phyloP scores from a whole-genome alignment of 2,797 vertebrate species.

The Sibirionetta formosa region DNA sequence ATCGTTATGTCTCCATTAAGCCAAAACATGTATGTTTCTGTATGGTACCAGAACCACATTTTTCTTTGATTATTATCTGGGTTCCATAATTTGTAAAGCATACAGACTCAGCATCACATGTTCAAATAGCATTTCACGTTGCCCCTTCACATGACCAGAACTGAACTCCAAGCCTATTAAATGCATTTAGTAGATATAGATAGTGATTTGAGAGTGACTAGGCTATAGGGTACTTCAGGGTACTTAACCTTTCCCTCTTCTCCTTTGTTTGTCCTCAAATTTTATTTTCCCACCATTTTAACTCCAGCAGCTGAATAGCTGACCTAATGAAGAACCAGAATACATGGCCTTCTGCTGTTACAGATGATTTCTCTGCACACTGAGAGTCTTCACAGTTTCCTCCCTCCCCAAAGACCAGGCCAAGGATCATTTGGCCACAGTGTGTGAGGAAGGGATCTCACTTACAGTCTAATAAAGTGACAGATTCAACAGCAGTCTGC shows the following conservation, averaged over 20 bases:
- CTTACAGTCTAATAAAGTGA: neutral
- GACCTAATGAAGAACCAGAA: neutral
- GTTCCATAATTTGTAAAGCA: neutral
- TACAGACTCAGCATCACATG: too few relatives aligned
- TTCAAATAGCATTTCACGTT: accelerated
- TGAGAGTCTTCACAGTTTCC: neutral
- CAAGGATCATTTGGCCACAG: neutral
- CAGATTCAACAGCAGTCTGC: neutral
- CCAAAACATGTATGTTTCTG: neutral
- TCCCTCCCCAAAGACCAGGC: neutral
- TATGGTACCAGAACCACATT: neutral
- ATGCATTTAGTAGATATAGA: neutral
- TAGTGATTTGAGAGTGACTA: neutral
- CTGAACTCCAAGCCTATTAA: neutral
- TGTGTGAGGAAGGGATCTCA: neutral
- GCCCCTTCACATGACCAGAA: neutral
- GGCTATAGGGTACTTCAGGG: accelerated
- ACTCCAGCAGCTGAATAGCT: neutral
- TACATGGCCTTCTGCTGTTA: neutral
- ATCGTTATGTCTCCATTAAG: neutral
- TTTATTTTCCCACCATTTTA: neutral
- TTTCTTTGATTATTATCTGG: neutral
- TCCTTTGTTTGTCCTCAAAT: neutral
- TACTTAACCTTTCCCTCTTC: neutral
- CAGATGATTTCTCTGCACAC: neutral